Conservation (phyloP, 2,888 invertebrate genomes). For the Drosophila robusta region DNA sequence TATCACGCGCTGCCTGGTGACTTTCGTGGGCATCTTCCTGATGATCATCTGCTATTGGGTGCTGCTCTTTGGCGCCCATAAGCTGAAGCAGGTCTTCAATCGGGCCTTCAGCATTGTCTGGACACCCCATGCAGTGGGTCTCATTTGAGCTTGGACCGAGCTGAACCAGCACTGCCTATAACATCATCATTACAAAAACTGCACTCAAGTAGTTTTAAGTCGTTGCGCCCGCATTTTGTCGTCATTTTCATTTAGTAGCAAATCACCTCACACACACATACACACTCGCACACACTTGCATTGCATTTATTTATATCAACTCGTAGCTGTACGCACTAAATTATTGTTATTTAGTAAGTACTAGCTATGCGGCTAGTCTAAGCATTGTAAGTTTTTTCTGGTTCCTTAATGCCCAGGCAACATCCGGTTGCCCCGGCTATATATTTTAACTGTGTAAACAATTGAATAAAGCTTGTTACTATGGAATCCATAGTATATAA, state of each 20-base stretch:
- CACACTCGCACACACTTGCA: constrained; percentile 4
- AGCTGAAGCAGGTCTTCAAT: constrained; percentile 79
- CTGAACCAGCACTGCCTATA: constrained; percentile 4
- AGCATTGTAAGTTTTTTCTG: constrained; percentile 48
- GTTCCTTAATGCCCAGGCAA: constrained; percentile 65
- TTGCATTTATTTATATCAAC: constrained; percentile 66
- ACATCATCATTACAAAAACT: constrained; percentile 17
- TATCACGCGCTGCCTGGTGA: constrained; percentile 86
- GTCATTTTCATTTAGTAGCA: constrained; percentile 16
- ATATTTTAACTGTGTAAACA: constrained; percentile 38
- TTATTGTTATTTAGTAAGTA: constrained; percentile 42
- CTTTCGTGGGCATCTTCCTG: constrained; percentile 81
- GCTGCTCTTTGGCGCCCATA: constrained; percentile 77
- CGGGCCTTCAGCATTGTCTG: constrained; percentile 74
- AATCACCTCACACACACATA: constrained; percentile 10
- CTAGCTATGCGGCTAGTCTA: constrained; percentile 25
- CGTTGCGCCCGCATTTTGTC: constrained; percentile 53
- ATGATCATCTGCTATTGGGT: constrained; percentile 79
- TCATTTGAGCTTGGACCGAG: constrained; percentile 51
- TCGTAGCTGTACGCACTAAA: constrained; percentile 29
- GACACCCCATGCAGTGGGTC: constrained; percentile 77
- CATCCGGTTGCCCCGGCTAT: constrained; percentile 21
- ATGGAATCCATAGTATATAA: constrained; percentile 41
- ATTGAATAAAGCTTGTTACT: constrained; percentile 48
- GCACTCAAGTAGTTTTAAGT: constrained; percentile 30